These are phyloP conservation scores for Ophiodon elongatus DNA, from an alignment of 2,113 vertebrate species.

Conservation along the genomic window DNA sequence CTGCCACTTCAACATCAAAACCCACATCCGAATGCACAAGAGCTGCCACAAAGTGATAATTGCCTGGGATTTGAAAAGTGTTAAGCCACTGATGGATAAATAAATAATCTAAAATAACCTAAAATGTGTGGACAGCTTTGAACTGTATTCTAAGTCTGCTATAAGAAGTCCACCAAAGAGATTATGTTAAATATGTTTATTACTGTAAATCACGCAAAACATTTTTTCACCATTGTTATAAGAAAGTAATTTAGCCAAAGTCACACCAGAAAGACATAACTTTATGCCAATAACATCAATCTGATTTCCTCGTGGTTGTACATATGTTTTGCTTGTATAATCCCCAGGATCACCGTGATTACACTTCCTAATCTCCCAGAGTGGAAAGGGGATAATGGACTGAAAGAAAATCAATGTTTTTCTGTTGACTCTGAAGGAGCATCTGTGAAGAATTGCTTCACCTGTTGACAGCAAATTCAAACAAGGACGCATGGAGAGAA, in stretches of 20 bases:
- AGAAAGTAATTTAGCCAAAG: neutral
- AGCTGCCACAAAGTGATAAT: slow-evolving; percentile 47
- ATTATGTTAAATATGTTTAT: slow-evolving; percentile 19
- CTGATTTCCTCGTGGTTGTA: slow-evolving; percentile 45
- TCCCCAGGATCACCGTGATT: slow-evolving; percentile 57
- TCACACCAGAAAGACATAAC: neutral
- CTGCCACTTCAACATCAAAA: slow-evolving; percentile 42
- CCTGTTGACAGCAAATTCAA: slow-evolving; percentile 33
- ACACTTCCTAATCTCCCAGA: slow-evolving; percentile 54
- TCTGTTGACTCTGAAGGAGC: slow-evolving; percentile 23
- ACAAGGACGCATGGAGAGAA: neutral
- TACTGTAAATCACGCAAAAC: neutral
- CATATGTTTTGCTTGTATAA: slow-evolving; percentile 52
- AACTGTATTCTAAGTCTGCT: neutral
- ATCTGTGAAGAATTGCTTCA: slow-evolving; percentile 24
- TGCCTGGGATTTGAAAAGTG: slow-evolving; percentile 52
- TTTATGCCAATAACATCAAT: slow-evolving; percentile 21
- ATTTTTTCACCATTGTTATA: slow-evolving; percentile 1
- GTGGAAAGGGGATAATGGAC: slow-evolving; percentile 53
- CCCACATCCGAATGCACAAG: slow-evolving; percentile 18
- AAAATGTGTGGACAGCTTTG: neutral
- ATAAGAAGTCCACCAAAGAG: neutral
- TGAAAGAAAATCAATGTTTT: slow-evolving; percentile 64
- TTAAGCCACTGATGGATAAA: slow-evolving; percentile 47
- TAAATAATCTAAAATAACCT: slow-evolving; percentile 22